Evolutionary conservation across 2,888 invertebrate species (phyloP), one percentile per base, ranked within the genome.

Genomic region (Phyllotreta cruciferae): DNA sequence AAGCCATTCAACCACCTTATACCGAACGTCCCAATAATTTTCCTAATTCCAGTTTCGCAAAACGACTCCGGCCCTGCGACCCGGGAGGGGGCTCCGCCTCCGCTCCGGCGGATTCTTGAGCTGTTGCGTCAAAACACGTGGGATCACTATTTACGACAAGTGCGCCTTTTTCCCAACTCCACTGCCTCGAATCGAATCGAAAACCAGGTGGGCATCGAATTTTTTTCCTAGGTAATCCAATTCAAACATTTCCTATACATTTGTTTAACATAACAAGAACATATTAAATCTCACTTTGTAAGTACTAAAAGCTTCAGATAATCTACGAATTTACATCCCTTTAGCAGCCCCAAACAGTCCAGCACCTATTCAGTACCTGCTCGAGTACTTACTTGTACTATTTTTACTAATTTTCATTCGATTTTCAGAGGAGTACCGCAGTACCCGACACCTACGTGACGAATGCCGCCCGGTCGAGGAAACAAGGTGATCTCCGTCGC

Each of bases 401-500:
- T 44, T 60, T 36, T 11, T 39, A 14, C 37, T 8, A 38, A 60
- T 60, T 52, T 52, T 37, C 10, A 36, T 44, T 44, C 24, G 53
- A 58, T 36, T 37, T 49, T 38, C 60, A 35, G 41, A 58, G 42
- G 58, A 50, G 50, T 50, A 50, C 47, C 57, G 39, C 47, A 60
- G 55, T 53, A 62, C 57, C n/a, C 63, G 63, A 64, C 69, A 70
- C 69, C 69, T 68, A 67, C 69, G 63, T 65, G 67, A 44, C 58
- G 50, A 58, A 39, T 58, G 38, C 58, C 36, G 63, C 62, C 60
- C 42, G 57, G 62, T 56, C 60, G 66, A 24, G 1, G 24, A 4
- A 4, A 60, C 70, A 70, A 70, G 70, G 70, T 70, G 64, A 70
- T 70, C 70, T n/a, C 53, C 64, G 4, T 62, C 61, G 54, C 55